Evolutionary conservation across 2,113 vertebrate species (phyloP).

Genomic region (Mobula birostris): DNA sequence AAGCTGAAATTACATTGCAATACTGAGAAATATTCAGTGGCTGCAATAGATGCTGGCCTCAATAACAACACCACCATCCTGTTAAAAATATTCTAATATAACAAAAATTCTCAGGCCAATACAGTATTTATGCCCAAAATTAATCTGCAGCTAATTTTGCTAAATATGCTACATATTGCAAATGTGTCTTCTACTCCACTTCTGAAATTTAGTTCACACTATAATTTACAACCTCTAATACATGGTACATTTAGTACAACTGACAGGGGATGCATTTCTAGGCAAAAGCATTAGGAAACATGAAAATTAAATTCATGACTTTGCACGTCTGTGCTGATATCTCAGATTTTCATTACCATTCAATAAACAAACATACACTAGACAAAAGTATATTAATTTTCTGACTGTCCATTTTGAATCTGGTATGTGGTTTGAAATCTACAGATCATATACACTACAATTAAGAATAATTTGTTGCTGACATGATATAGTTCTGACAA

Average conservation of each 20-base stretch:
- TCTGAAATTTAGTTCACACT: too few relatives aligned
- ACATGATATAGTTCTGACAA: constrained; percentile 4
- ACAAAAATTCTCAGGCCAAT: not conserved
- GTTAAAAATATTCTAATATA: not conserved
- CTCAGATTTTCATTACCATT: not conserved
- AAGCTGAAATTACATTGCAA: not conserved
- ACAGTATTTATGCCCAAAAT: not conserved
- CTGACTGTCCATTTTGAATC: not conserved
- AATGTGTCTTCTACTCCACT: too few relatives aligned
- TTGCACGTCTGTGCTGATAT: not conserved
- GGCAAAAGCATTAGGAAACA: not conserved
- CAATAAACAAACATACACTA: not conserved
- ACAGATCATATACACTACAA: not conserved
- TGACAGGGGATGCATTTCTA: too few relatives aligned
- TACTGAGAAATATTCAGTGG: not conserved
- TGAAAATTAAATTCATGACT: not conserved
- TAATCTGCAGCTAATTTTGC: too few relatives aligned
- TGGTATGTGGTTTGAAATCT: not conserved
- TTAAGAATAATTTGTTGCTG: not conserved
- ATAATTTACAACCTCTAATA: too few relatives aligned
- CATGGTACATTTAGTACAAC: too few relatives aligned
- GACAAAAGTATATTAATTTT: not conserved
- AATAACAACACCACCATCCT: too few relatives aligned
- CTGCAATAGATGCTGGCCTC: too few relatives aligned
- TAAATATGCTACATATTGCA: too few relatives aligned